Percentiles rank a stretch among this genome's conserved stretches.
Conservation (phyloP, 2,113 vertebrate species). For the Ophiodon elongatus region DNA sequence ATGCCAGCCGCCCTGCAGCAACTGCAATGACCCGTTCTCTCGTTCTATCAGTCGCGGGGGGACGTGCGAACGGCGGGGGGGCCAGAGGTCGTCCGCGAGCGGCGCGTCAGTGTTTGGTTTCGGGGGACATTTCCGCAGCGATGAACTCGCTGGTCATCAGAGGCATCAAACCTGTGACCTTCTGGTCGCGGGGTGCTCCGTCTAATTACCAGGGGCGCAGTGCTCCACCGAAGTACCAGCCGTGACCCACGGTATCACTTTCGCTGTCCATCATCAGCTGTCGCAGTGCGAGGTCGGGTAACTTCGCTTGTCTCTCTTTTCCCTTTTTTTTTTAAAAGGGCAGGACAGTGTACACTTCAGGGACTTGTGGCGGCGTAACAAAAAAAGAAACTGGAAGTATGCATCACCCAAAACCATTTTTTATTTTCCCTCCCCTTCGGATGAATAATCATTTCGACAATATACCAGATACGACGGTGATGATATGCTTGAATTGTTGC, state of each 20-base stretch:
- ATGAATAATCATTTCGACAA: slow-evolving; percentile 53
- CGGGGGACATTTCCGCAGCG: slow-evolving; percentile 21
- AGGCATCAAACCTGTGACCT: slow-evolving; percentile 44
- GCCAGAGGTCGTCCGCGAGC: slow-evolving; percentile 13
- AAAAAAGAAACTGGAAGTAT: background rate
- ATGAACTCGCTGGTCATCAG: slow-evolving; percentile 22
- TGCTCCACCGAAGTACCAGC: slow-evolving; percentile 14
- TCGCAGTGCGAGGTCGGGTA: slow-evolving; percentile 35
- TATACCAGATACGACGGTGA: slow-evolving; percentile 12
- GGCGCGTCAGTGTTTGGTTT: slow-evolving; percentile 10
- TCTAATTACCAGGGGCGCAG: slow-evolving; percentile 43
- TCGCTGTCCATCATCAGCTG: slow-evolving; percentile 42
- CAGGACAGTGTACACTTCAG: slow-evolving; percentile 39
- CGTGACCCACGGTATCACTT: slow-evolving; percentile 34
- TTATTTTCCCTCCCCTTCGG: background rate
- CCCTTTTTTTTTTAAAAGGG: slow-evolving; percentile 9
- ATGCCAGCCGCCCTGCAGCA: background rate
- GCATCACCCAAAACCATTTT: slow-evolving; percentile 11
- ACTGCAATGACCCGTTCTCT: background rate
- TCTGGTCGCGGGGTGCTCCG: slow-evolving; percentile 7
- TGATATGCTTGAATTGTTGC: slow-evolving; percentile 44
- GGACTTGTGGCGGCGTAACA: slow-evolving; percentile 20
- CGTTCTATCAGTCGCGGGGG: background rate
- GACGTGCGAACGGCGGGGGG: background rate
- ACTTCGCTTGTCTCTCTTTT: background rate